phyloP scores from a whole-genome alignment of 2,113 vertebrate species.

The Spilogale gracilis region DNA sequence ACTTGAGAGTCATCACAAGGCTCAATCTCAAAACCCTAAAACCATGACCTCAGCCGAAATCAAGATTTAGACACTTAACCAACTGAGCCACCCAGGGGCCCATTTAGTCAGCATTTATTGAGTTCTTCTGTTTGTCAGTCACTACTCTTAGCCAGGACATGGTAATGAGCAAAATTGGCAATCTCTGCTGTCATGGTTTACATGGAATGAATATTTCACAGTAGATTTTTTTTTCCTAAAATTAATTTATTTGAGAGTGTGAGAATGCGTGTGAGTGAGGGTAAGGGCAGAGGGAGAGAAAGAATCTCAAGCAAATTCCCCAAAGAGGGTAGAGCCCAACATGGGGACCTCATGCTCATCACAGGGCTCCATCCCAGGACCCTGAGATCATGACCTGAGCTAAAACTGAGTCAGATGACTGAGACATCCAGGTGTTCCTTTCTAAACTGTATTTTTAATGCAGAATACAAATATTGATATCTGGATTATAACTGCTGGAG shows the following conservation, averaged over 20 bases:
- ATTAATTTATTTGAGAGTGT: background rate
- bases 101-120: background rate
- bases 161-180: background rate
- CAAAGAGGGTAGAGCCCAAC: background rate
- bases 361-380: background rate
- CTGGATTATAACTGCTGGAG: background rate
- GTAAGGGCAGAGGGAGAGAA: background rate
- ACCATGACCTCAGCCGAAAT: background rate
- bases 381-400: background rate
- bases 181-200: background rate
- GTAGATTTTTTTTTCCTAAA: background rate
- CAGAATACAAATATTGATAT: slow-evolving; percentile 34
- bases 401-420: background rate
- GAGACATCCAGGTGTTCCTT: background rate
- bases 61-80: background rate
- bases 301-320: background rate
- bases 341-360: background rate
- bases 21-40: background rate
- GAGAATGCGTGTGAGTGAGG: background rate
- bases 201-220: background rate
- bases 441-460: slow-evolving; percentile 39
- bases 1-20: background rate
- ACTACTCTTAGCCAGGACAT: background rate
- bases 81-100: background rate
- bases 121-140: background rate